Percentiles rank a stretch among this genome's conserved stretches.
phyloP scores from a whole-genome alignment of 23 tunicate genomes.

The Ascidia mentula region DNA sequence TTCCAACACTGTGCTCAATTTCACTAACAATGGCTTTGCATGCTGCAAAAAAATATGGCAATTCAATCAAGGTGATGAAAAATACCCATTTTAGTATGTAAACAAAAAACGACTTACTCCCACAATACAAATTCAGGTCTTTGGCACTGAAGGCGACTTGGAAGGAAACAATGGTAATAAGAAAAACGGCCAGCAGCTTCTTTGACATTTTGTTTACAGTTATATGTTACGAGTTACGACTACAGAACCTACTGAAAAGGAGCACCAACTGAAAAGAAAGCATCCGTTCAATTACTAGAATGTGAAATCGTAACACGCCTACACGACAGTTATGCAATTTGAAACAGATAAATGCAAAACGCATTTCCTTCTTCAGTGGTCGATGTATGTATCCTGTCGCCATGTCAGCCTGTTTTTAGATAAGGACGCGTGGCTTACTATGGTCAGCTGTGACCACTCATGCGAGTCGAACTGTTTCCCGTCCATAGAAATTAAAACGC shows the following conservation, averaged over 20 bases:
- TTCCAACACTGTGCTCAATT: conserved; percentile 61
- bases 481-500: no score
- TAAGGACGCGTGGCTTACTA: conserved; percentile 8
- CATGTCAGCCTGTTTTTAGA: no score
- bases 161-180: not conserved
- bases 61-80: not conserved
- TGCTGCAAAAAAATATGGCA: conserved; percentile 35
- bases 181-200: not conserved
- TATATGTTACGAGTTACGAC: no score
- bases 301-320: no score
- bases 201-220: not conserved
- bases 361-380: no score
- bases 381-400: no score
- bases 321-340: no score
- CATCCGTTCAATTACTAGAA: no score
- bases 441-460: not conserved
- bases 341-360: no score
- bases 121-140: conserved; percentile 22
- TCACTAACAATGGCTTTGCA: conserved; percentile 89
- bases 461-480: not conserved
- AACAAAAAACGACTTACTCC: not conserved
- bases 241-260: no score
- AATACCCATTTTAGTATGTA: not conserved
- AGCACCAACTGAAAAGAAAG: no score
- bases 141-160: not conserved